Evolutionary conservation across 1,140 invertebrate species (phyloP), one percentile per base, ranked within the genome.

Genomic region (Reticulitermes speratus): DNA sequence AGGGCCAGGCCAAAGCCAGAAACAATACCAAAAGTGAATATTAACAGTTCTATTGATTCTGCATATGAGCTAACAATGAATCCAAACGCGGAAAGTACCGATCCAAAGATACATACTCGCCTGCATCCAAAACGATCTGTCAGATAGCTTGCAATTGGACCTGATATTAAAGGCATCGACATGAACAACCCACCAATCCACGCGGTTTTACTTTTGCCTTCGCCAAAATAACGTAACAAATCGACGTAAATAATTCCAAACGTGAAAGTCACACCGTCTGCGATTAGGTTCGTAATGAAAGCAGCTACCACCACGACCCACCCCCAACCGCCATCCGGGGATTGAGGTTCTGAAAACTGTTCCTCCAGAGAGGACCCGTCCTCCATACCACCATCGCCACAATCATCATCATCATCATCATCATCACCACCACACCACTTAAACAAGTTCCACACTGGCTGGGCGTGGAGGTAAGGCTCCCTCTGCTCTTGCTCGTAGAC

Each of bases 121-220:
- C 96, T 92, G 89, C 97, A 98, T 52, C 97, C 97, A 90, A 91
- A 93, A 59, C 97, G 93, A 89, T 98, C 97, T 0, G 96, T 97
- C 8, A 98, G 91, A 87, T 96, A 96, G 89, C 96, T 96, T 12
- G 97, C 97, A 25, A 99, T 94, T 0, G 97, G 97, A 5, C 97
- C 97, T 23, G 84, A 96, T 11, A 98, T 90, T 84, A 98, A 90
- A 16, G 97, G 97, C 93, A 98, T 97, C 3, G 97, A 96, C 94
- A 97, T 97, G 89, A 98, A 97, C 30, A 98, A 92, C 59, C 96
- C 96, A 1, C 96, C 96, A 55, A 98, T 96, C 95, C 96, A 97
- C 0, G 97, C 96, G 0, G 97, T 98, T 89, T 97, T 96, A n/a
- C 95, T 94, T 88, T 96, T 96, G 38, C 95, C 93, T 88, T 95